Base-by-base conservation (phyloP, 2,888 invertebrate genomes). In the Cryptocheilus praepositus region DNA sequence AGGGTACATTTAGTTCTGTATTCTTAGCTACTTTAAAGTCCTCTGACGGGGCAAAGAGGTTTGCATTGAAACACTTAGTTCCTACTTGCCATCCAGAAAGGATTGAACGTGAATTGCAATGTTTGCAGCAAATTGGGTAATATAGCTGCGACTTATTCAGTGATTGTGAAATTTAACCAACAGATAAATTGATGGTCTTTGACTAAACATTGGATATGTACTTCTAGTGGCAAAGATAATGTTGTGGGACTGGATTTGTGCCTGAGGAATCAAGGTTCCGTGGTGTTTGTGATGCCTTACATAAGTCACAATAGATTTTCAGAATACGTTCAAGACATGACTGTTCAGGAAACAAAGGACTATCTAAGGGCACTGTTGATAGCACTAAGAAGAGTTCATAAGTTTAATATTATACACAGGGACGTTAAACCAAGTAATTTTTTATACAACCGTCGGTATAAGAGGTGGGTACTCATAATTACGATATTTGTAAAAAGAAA, bases 391-490 rank as follows among this genome's bases (percentile, higher is more conserved):
- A 92, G 95, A 81, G 95, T 97, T 65, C 97, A 97, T 89, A 92
- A 93, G 53, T 94, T 94, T 86, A 93, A 94, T 71, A 93, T 97
- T 71, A 96, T 97, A 68, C 97, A 97, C 86, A 91, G 97, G 63
- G 97, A 97, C 85, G 93, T 97, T 51, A 97, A 97, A 89, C 97
- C 97, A 0, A 95, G 94, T 89, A 97, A 97, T 90, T 97, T 97
- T 88, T 91, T 97, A 11, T 96, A 95, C 85, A 94, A 96, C 88
- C 91, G 96, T 15, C 90, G 91, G 28, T 92, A 91, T 68, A 90
- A 90, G 77, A 91, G 91, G 93, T 93, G 85, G 45, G 2, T 45
- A 19, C 19, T 56, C 15, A 51, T 25, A 7, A n/a, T 43, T 11
- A n/a, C 36, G 2, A 16, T 16, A 13, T 18, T 1, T 21, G 19